Conservation (phyloP, 2,888 invertebrate species). For the Hypena proboscidalis region DNA sequence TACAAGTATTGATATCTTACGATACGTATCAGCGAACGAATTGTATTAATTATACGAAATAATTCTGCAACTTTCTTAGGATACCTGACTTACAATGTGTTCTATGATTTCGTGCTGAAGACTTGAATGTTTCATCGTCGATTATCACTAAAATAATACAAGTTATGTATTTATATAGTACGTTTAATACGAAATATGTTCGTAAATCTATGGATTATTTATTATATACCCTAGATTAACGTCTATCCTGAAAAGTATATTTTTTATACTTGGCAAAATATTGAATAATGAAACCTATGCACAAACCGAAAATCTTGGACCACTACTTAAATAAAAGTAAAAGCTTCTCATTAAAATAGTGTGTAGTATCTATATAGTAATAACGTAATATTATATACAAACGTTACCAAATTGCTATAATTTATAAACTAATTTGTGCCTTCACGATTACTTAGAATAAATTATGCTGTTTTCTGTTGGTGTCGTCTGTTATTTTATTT, state of each 20-base stretch:
- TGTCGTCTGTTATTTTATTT: conserved; percentile 50
- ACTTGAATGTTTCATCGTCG: conserved; percentile 19
- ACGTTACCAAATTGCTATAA: conserved; percentile 70
- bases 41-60: conserved; percentile 22
- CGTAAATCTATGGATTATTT: conserved; percentile 22
- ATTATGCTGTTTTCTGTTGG: conserved; percentile 46
- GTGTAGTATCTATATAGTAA: conserved; percentile 33
- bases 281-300: conserved; percentile 24
- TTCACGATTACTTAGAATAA: conserved; percentile 50
- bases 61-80: conserved; percentile 15
- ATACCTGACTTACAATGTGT: conserved; percentile 31
- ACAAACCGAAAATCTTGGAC: conserved; percentile 46
- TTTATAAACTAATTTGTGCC: conserved; percentile 59
- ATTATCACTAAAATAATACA: conserved; percentile 18
- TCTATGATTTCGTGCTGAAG: conserved; percentile 32
- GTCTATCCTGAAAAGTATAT: conserved; percentile 29
- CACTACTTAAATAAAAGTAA: conserved; percentile 37
- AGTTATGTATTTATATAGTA: conserved; percentile 27
- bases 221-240: conserved; percentile 28
- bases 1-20: conserved; percentile 40
- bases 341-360: conserved; percentile 26
- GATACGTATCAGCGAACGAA: conserved; percentile 25
- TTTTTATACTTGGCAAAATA: conserved; percentile 39
- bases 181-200: conserved; percentile 22
- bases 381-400: conserved; percentile 49